Conservation (phyloP, 2,797 vertebrate species). For the Lemur catta region DNA sequence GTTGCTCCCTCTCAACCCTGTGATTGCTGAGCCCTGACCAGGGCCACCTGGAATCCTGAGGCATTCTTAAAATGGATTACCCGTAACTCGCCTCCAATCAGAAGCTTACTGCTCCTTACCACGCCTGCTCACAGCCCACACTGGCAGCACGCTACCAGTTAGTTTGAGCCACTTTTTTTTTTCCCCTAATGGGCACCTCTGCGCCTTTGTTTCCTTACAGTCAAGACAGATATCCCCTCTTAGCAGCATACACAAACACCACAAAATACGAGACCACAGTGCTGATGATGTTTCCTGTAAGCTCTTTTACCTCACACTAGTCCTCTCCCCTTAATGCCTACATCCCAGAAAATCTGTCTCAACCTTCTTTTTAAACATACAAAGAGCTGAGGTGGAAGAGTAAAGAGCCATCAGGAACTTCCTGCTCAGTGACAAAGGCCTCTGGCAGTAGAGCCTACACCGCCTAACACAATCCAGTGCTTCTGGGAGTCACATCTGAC, state of each 20-base stretch:
- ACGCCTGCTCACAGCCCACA: fast-evolving
- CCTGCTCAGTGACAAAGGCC: background rate
- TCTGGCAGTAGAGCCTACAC: background rate
- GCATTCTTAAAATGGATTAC: background rate
- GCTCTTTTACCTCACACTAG: background rate
- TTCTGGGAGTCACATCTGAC: background rate
- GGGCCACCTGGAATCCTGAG: background rate
- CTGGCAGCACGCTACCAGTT: too few relatives aligned
- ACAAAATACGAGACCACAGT: background rate
- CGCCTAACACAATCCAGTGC: background rate
- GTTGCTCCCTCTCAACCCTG: background rate
- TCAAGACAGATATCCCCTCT: background rate
- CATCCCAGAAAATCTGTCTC: background rate
- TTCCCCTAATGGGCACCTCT: background rate
- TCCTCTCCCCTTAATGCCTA: too few relatives aligned
- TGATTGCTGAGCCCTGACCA: background rate
- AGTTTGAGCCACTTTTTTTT: background rate
- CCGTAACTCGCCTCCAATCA: background rate
- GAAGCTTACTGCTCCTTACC: background rate
- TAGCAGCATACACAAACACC: too few relatives aligned
- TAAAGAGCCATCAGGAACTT: background rate
- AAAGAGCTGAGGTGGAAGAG: background rate
- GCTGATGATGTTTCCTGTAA: background rate
- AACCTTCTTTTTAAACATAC: background rate
- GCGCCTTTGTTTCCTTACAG: background rate